Evolutionary conservation across 2,797 vertebrate genomes (phyloP).

Genomic region (Spheniscus humboldti): DNA sequence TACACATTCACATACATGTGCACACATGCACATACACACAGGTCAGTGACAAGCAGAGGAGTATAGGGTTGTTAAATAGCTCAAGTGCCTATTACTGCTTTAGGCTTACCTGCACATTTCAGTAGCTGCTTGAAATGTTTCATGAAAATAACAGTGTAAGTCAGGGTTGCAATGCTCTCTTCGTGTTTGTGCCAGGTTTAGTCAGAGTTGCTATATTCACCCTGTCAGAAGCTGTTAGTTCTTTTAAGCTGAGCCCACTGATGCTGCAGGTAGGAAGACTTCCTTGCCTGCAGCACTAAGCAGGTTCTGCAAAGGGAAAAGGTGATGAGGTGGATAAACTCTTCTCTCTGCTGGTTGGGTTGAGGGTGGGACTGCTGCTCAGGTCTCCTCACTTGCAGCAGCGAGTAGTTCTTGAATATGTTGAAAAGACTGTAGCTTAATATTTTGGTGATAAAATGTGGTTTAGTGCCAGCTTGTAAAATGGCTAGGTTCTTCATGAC

Average conservation of each 20-base stretch:
- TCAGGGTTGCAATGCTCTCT: not conserved
- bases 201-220: not conserved
- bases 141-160: not conserved
- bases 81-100: not conserved
- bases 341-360: not conserved
- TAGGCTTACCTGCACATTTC: not conserved
- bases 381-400: not conserved
- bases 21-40: not conserved
- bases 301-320: not conserved
- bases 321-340: not conserved
- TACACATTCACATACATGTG: not conserved
- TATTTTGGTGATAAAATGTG: not conserved
- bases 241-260: not conserved
- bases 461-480: not conserved
- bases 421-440: not conserved
- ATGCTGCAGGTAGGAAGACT: not conserved
- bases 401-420: not conserved
- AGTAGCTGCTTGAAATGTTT: not conserved
- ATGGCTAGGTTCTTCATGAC: not conserved
- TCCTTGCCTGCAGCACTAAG: not conserved
- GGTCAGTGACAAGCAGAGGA: not conserved
- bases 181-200: not conserved
- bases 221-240: not conserved
- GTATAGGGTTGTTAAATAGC: not conserved
- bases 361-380: not conserved